Conservation (phyloP, 2,113 vertebrate genomes). For the Channa maculata region DNA sequence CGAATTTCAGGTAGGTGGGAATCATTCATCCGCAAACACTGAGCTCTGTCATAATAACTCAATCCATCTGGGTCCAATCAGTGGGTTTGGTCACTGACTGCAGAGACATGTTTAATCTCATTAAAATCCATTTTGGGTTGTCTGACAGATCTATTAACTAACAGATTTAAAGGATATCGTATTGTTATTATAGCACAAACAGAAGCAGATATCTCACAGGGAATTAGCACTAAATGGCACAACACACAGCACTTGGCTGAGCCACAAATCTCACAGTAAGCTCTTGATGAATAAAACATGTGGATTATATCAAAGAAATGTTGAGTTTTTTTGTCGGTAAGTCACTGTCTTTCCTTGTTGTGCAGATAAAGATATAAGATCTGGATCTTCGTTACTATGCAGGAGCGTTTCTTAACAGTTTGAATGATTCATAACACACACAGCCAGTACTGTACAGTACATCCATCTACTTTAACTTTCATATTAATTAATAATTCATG, state of each 20-base stretch:
- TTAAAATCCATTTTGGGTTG: conserved; percentile 62
- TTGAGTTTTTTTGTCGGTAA: conserved; percentile 46
- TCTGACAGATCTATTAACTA: conserved; percentile 60
- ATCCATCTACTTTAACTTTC: conserved; percentile 35
- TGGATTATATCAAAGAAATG: conserved; percentile 45
- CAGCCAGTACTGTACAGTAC: conserved; percentile 10
- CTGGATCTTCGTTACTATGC: conserved; percentile 7
- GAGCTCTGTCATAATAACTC: conserved; percentile 77
- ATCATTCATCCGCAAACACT: conserved; percentile 68
- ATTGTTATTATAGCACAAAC: conserved; percentile 60
- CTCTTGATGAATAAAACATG: conserved; percentile 62
- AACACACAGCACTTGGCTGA: conserved; percentile 37
- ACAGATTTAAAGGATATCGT: conserved; percentile 57
- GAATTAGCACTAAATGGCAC: conserved; percentile 62
- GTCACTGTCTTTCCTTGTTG: conserved; percentile 41
- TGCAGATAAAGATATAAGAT: conserved; percentile 51
- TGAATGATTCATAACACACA: conserved; percentile 52
- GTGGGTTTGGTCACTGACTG: conserved; percentile 25
- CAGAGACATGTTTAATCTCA: conserved; percentile 59
- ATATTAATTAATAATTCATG: not conserved
- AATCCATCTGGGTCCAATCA: conserved; percentile 61
- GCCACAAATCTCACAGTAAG: conserved; percentile 49
- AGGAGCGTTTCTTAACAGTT: conserved; percentile 34
- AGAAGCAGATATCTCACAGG: conserved; percentile 54
- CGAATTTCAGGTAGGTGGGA: conserved; percentile 62